Conservation (phyloP, 2,113 vertebrate genomes). For the Gorsachius goisagi region DNA sequence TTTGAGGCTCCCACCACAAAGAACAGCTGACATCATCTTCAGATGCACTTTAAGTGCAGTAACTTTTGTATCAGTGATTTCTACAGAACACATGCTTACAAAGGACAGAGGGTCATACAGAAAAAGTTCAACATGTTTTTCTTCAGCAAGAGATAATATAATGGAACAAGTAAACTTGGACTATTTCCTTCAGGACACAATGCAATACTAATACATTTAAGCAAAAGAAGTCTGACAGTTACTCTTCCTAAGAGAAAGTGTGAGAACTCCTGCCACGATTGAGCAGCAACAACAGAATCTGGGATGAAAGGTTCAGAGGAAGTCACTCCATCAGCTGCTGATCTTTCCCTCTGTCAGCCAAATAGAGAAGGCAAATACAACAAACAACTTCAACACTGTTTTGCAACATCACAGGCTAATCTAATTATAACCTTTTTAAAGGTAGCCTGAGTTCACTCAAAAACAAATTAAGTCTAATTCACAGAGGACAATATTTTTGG, state of each 20-base stretch:
- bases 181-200: background rate
- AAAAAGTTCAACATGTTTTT: background rate
- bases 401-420: background rate
- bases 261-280: background rate
- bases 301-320: conserved; percentile 2
- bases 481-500: background rate
- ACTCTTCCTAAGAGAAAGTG: background rate
- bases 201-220: background rate
- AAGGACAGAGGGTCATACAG: background rate
- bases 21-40: background rate
- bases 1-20: background rate
- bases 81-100: background rate
- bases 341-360: background rate
- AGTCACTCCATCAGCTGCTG: background rate
- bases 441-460: background rate
- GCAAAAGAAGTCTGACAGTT: background rate
- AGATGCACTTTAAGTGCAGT: background rate
- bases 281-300: background rate
- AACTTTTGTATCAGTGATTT: background rate
- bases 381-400: background rate
- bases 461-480: background rate
- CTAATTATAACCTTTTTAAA: background rate
- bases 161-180: background rate
- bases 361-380: background rate
- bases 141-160: background rate